Evolutionary conservation across 2,888 invertebrate genomes (phyloP).

Genomic region (Lasioglossum lativentre): DNA sequence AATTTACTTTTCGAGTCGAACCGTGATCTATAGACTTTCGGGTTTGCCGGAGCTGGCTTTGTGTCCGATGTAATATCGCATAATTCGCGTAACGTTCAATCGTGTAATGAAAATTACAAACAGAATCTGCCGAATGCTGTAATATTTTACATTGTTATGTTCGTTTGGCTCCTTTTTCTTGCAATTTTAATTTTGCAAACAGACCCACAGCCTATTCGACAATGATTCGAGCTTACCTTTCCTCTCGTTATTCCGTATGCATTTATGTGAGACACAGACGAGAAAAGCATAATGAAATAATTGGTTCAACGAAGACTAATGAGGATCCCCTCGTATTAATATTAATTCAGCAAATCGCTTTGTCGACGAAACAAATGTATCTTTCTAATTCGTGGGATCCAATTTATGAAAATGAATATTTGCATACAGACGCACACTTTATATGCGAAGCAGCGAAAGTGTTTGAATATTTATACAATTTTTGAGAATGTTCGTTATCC

Average conservation of each 20-base stretch:
- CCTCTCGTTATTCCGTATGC: neutral
- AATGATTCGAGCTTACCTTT: neutral
- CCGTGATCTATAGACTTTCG: constrained; percentile 25
- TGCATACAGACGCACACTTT: neutral
- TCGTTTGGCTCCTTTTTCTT: no score
- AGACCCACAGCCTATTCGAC: neutral
- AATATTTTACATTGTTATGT: neutral
- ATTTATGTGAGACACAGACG: neutral
- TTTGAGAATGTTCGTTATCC: neutral
- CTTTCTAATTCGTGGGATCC: neutral
- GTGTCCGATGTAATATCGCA: neutral
- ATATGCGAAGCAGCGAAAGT: neutral
- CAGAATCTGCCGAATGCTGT: neutral
- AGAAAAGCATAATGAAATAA: neutral
- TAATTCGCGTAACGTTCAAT: neutral
- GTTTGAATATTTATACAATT: neutral
- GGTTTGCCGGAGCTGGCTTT: no score
- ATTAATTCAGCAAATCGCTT: neutral
- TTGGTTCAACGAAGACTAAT: neutral
- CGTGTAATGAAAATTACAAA: neutral
- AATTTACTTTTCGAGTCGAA: constrained; percentile 31
- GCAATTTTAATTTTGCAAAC: neutral
- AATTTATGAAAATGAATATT: neutral
- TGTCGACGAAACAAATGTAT: neutral
- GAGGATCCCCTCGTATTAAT: neutral